Evolutionary conservation across 2,888 invertebrate genomes (phyloP), one percentile per base, ranked within the genome.

Genomic region (Odontocolon sp.): DNA sequence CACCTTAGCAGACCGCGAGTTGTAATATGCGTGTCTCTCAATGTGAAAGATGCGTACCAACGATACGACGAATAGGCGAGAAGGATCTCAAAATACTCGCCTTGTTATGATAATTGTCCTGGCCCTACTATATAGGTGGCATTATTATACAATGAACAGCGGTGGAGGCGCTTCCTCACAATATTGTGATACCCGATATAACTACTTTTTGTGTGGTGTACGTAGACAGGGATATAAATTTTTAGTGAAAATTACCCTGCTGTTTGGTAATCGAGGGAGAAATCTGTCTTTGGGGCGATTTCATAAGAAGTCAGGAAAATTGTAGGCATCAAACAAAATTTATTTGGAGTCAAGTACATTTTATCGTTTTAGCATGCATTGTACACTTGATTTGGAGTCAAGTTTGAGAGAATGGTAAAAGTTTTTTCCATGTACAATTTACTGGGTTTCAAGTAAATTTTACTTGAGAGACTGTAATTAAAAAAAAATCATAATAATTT

Each of bases 71-170:
- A 66, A 54, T 71, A 85, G 82, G 80, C 72, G 77, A 59, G 79
- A 72, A 61, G 40, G 77, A 81, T 80, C 82, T 83, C 83, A 83
- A 88, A 88, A 88, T 85, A 86, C 81, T 80, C 81, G 82, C 81
- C 84, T 89, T 88, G 88, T 89, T 87, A 89, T 89, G 88, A 86
- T 89, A 89, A 89, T 89, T 85, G 86, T 83, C 83, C 78, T 63
- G 67, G 78, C 73, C 79, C 73, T 70, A 68, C 11, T 31, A 36
- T 47, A 31, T 54, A 52, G 40, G 28, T n/a, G 47, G 40, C 67
- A 78, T 68, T 59, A 73, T 80, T 79, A 75, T 72, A 57, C 54
- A n/a, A n/a, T n/a, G 50, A 40, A 66, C 67, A 57, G 45, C 61
- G 42, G 56, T 64, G 42, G 67, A 82, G 83, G 80, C 83, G 81